Evolutionary conservation across 2,797 vertebrate species (phyloP).

Genomic region (Paramormyrops hopkinsi): DNA sequence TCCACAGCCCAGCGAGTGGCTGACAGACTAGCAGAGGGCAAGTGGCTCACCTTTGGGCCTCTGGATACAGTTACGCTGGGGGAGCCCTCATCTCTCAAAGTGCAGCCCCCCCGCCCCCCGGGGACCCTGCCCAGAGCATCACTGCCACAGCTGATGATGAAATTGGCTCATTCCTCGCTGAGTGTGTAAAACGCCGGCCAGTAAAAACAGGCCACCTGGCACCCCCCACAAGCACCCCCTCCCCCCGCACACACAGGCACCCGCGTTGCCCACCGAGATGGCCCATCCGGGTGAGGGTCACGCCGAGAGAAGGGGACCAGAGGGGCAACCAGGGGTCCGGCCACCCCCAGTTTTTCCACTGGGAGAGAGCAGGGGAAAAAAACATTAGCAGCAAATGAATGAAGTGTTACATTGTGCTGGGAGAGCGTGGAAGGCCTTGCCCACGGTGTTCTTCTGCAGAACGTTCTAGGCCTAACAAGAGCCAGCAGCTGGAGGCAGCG

Average conservation of each 20-base stretch:
- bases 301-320: background rate
- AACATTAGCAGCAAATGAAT: conserved; percentile 59
- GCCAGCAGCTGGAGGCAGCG: conserved; percentile 38
- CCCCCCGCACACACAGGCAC: background rate
- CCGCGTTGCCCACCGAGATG: background rate
- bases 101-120: background rate
- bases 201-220: conserved; percentile 33
- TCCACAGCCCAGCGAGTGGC: background rate
- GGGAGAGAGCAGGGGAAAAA: conserved; percentile 43
- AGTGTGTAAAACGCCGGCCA: background rate
- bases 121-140: background rate
- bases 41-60: conserved; percentile 78
- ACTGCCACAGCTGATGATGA: background rate
- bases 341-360: background rate
- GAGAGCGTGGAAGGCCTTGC: conserved; percentile 47
- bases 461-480: conserved; percentile 52
- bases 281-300: background rate
- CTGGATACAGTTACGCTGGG: conserved; percentile 95
- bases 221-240: conserved; percentile 29
- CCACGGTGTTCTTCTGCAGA: conserved; percentile 44
- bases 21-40: conserved; percentile 18
- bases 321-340: background rate
- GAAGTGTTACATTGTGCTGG: conserved; percentile 59
- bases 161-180: background rate
- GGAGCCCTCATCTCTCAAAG: background rate